Conservation (phyloP, 2,888 invertebrate genomes). For the Ophonus ardosiacus region DNA sequence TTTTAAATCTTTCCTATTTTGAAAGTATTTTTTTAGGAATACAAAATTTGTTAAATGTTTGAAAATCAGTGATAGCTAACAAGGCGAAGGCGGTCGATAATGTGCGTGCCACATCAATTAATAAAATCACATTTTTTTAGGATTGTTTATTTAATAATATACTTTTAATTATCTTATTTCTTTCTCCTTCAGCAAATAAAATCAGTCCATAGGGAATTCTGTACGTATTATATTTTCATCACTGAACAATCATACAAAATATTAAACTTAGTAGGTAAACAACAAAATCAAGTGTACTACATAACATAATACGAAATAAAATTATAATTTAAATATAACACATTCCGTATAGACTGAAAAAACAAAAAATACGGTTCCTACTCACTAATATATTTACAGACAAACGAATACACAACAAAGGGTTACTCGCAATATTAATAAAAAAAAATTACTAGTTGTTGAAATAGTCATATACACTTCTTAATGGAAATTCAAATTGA, state of each 20-base stretch:
- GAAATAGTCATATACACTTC: not conserved
- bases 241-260: slow-evolving; percentile 2
- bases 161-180: not conserved
- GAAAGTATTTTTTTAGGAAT: too few species aligned
- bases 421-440: slow-evolving; percentile 5
- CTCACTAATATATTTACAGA: slow-evolving; percentile 36
- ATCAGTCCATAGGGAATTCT: slow-evolving; percentile 12
- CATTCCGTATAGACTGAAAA: slow-evolving; percentile 17
- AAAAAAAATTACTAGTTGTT: not conserved
- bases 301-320: slow-evolving; percentile 12
- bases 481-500: not conserved
- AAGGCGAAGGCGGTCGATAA: too few species aligned
- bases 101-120: not conserved
- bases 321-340: not conserved
- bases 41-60: too few species aligned
- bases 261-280: not conserved
- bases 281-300: slow-evolving; percentile 7
- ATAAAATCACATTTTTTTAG: slow-evolving; percentile 15
- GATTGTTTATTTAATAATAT: slow-evolving; percentile 8
- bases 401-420: slow-evolving; percentile 10
- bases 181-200: slow-evolving; percentile 11
- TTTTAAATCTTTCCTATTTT: too few species aligned
- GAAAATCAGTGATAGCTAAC: too few species aligned
- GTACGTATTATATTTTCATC: not conserved
- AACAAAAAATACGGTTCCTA: slow-evolving; percentile 23